Evolutionary conservation across 2,888 invertebrate species (phyloP).

Genomic region (Athalia rosae): DNA sequence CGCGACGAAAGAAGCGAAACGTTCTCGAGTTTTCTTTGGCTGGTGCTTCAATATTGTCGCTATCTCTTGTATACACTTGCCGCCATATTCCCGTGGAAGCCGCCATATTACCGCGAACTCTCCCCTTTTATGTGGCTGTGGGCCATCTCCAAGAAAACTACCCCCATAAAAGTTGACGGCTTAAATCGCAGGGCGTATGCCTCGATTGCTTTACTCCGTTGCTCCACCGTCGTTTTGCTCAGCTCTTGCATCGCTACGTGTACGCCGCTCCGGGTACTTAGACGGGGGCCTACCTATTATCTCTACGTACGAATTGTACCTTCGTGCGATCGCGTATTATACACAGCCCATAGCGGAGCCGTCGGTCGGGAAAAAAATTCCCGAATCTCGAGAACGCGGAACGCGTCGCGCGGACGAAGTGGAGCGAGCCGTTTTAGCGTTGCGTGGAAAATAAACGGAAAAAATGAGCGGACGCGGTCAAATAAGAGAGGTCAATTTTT

Average conservation of each 20-base stretch:
- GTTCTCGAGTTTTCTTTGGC: slow-evolving; percentile 34
- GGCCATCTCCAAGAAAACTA: slow-evolving; percentile 67
- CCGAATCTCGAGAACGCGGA: too few species aligned
- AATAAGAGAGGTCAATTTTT: slow-evolving; percentile 19
- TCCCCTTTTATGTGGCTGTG: slow-evolving; percentile 61
- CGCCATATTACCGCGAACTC: slow-evolving; percentile 69
- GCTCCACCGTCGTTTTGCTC: slow-evolving; percentile 36
- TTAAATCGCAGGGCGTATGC: slow-evolving; percentile 70
- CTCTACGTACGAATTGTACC: too few species aligned
- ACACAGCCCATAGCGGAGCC: too few species aligned
- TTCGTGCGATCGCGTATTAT: too few species aligned
- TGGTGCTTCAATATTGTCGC: slow-evolving; percentile 66
- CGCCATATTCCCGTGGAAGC: slow-evolving; percentile 68
- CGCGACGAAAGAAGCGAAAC: slow-evolving; percentile 26
- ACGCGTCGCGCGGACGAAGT: too few species aligned
- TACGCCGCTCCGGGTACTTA: slow-evolving; percentile 8
- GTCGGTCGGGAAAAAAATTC: too few species aligned
- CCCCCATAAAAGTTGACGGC: slow-evolving; percentile 71
- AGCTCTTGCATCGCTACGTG: slow-evolving; percentile 11
- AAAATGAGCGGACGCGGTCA: slow-evolving; percentile 27
- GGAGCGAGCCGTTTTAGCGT: background rate
- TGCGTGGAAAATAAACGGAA: slow-evolving; percentile 1
- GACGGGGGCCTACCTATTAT: too few species aligned
- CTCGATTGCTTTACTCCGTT: slow-evolving; percentile 47
- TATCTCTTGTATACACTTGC: slow-evolving; percentile 71